phyloP scores from a whole-genome alignment of 1,140 invertebrate species.

The Ceratina australensis region DNA sequence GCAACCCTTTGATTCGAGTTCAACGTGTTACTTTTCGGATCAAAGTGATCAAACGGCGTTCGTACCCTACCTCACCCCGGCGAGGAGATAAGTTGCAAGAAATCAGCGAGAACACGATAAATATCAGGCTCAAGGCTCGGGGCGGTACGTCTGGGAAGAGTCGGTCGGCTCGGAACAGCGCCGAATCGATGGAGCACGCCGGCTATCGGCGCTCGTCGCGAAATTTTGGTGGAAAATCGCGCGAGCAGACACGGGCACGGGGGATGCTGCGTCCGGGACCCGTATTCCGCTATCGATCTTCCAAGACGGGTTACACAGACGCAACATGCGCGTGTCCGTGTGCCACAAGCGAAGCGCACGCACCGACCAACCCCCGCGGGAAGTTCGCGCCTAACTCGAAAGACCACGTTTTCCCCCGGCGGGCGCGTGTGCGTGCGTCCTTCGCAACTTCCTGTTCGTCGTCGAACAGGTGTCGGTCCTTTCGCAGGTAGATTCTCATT shows the following conservation, averaged over 20 bases:
- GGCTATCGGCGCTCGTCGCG: conserved; percentile 50
- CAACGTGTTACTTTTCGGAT: no score
- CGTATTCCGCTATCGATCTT: conserved; percentile 72
- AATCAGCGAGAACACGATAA: no score
- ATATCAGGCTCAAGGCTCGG: neutral
- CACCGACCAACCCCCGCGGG: conserved; percentile 16
- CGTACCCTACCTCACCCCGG: no score
- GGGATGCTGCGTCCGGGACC: conserved; percentile 74
- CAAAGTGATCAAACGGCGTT: no score
- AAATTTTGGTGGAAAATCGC: conserved; percentile 61
- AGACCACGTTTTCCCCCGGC: neutral
- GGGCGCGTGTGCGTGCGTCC: neutral
- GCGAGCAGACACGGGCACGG: conserved; percentile 46
- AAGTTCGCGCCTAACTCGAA: conserved; percentile 33
- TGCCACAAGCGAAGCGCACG: conserved; percentile 6
- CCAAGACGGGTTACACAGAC: conserved; percentile 2
- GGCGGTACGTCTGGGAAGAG: neutral
- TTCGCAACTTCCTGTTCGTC: neutral
- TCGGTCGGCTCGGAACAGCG: neutral
- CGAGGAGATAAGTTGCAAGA: no score
- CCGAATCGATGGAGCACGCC: conserved; percentile 55
- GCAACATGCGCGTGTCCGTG: no score
- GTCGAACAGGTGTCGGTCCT: no score
- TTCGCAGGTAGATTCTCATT: no score
- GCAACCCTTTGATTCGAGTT: no score